Evolutionary conservation across 2,113 vertebrate genomes (phyloP), one percentile per base, ranked within the genome.

Genomic region (Alligator sinensis): DNA sequence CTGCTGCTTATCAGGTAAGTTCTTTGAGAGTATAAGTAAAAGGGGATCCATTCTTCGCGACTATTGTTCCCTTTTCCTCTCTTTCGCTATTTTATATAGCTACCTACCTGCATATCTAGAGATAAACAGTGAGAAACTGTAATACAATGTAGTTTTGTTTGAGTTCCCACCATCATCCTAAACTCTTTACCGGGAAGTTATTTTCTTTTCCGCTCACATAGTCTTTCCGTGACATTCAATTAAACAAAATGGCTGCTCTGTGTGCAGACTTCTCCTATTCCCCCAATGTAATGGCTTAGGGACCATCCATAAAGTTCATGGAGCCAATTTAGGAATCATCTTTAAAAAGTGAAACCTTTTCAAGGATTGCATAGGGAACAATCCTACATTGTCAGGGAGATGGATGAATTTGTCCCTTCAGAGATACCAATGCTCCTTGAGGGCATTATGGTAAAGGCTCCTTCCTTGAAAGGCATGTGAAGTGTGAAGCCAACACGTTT

Each of bases 241-340:
- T n/a, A 13, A 54, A 9, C 18, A 58, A 94, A 89, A 80, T 24
- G 66, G 3, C 15, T 66, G 4, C 47, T 87, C 10, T 24, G 75
- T 0, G 0, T 66, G 16, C 57, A 78, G 5, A 13, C 12, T 3
- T 27, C 4, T 57, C 70, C 80, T 55, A 28, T 1, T 21, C 0
- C 0, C 3, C 9, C 14, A 70, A 8, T 9, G 3, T 4, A 59
- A 2, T 3, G 9, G 22, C 3, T 72, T n/a, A n/a, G 19, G n/a
- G 22, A 75, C 66, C 11, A 24, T 6, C 82, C 18, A 68, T 6
- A 72, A 81, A 86, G 6, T 84, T 76, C 11, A 25, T 13, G 72
- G 21, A 84, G 5, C 3, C 88, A 14, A 72, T 78, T 75, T 82
- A 68, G 62, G 38, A 84, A n/a, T 38, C 25, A 66, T 1, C 74